Evolutionary conservation across 1,140 invertebrate species (phyloP), one percentile per base, ranked within the genome.

Genomic region (Eumaeus atala): DNA sequence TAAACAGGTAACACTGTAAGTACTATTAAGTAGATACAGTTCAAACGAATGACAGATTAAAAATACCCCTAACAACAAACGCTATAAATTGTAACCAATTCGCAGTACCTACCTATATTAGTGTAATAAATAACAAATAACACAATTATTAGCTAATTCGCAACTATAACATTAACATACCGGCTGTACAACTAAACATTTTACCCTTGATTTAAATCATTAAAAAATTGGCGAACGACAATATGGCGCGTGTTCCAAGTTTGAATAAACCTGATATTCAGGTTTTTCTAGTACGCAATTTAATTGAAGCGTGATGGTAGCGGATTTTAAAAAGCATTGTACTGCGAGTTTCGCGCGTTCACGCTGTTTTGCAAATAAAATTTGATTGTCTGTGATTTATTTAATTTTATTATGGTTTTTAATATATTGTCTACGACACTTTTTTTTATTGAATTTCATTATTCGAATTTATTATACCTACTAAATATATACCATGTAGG

Each of bases 101-200:
- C 9, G 18, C 6, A 53, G 10, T 28, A 3, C 21, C 21, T 28
- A 2, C 21, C n/a, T 14, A 14, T 12, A 51, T 48, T 52, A 2
- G 16, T 3, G 36, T 36, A 58, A 68, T 66, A 70, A 69, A 68
- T 74, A 70, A 72, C 59, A 61, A 67, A 64, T 56, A 58, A 52
- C 61, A 51, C 71, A 76, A 82, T 82, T 82, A 79, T 74, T 70
- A 73, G 59, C 64, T 77, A 77, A 82, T 82, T 82, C 76, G 76
- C 76, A 74, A 79, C 74, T 73, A 77, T 74, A 70, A 75, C 34
- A 51, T 52, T 64, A 16, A 44, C 40, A 44, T 16, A 44, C 40
- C 40, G 17, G 40, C 73, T 62, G 70, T 58, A 77, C 76, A 76
- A 82, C 76, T 28, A 44, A 67, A 56, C 62, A 70, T 64, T 67